Evolutionary conservation across 1,140 invertebrate genomes (phyloP), one percentile per base, ranked within the genome.

Genomic region (Batillaria attramentaria): DNA sequence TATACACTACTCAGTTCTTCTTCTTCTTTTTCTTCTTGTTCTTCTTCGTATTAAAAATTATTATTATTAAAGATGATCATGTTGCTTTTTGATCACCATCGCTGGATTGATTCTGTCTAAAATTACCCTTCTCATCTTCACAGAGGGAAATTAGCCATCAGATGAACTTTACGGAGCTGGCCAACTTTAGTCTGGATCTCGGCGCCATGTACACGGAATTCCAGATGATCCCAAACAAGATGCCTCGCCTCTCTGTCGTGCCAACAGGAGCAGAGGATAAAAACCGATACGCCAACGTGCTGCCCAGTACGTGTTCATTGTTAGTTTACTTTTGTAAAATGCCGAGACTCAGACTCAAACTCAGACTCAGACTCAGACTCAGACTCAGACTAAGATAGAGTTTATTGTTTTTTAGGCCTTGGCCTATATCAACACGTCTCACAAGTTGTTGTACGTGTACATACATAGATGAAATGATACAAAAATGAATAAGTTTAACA

Each of bases 221-320:
- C 83, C 82, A 89, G 88, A 57, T 62, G 33, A 80, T 90, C 8
- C 87, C 88, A 16, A 83, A 84, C 72, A 79, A 84, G 50, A 81
- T 82, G 37, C 84, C 87, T 13, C 81, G 83, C 28, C 80, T 90
- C 76, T 95, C 96, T 81, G 96, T 97, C 85, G 92, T 98, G 35
- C 96, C 96, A 0, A 89, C 92, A 0, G 96, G 96, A 0, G 95
- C 95, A 60, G 97, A 98, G 87, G 93, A 95, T 70, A 98, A 97
- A 90, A 98, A 98, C 91, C 93, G 97, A 84, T 98, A 96, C 91
- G 96, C 96, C 57, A 98, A 98, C 92, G 96, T 98, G 42, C 95
- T 98, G 85, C 97, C 97, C 74, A 79, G 90, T 91, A 87, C 87
- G 87, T 84, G 10, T 8, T 20, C 50, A 39, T 42, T 2, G n/a